Evolutionary conservation across 2,797 vertebrate genomes (phyloP).

Genomic region (Eidolon dupreanum): DNA sequence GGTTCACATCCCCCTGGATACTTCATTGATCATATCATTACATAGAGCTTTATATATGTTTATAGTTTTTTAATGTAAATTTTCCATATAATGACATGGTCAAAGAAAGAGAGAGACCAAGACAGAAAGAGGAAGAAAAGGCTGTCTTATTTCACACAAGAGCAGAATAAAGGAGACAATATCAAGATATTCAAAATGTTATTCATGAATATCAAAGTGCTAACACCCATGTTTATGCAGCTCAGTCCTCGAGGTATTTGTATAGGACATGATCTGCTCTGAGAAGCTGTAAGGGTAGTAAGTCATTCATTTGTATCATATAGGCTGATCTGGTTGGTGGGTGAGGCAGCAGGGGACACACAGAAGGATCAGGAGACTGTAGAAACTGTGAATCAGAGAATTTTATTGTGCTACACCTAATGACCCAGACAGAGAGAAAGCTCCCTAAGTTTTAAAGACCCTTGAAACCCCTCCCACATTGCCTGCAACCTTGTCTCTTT

Average conservation of each 20-base stretch:
- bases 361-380: no score
- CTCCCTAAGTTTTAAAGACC: background rate
- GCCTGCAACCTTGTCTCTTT: background rate
- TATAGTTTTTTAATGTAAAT: background rate
- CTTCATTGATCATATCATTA: background rate
- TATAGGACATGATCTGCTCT: background rate
- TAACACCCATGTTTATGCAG: background rate
- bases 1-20: background rate
- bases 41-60: background rate
- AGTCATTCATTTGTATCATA: fast-evolving
- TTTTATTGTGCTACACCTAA: background rate
- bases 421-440: background rate
- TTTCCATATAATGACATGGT: background rate
- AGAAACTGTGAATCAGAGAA: background rate
- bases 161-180: background rate
- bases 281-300: background rate
- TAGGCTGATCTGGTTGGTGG: background rate
- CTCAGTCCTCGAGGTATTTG: background rate
- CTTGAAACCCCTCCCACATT: background rate
- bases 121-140: background rate
- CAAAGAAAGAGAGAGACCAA: background rate
- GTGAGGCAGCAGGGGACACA: background rate
- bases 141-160: background rate
- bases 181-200: background rate
- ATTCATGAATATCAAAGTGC: background rate